Conservation (phyloP, 2,888 invertebrate genomes). For the Melanchra persicariae region DNA sequence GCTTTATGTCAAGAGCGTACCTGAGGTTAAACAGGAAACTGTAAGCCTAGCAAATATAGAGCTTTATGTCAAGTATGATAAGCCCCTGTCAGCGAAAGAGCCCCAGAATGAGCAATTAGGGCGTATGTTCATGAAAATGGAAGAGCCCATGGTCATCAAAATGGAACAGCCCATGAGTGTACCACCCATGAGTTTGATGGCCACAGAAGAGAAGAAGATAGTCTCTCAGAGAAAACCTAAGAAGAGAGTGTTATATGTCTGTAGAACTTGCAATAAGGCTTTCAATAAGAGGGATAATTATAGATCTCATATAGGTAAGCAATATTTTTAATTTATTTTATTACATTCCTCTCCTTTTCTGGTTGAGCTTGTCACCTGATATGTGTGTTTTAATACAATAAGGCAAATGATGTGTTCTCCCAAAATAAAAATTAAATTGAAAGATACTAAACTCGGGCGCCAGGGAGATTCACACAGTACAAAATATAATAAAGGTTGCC, state of each 20-base stretch:
- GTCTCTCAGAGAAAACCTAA: conserved; percentile 66
- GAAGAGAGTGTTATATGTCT: conserved; percentile 76
- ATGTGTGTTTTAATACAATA: no score
- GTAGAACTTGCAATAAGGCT: conserved; percentile 82
- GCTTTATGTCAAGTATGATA: conserved; percentile 68
- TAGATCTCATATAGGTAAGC: conserved; percentile 85
- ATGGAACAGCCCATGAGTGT: conserved; percentile 14
- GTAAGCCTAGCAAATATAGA: conserved; percentile 44
- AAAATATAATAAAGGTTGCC: no score
- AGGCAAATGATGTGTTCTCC: no score
- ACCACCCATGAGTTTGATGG: background rate
- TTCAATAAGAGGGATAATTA: conserved; percentile 85
- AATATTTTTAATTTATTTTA: background rate
- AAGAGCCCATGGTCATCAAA: conserved; percentile 29
- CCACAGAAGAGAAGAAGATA: conserved; percentile 23
- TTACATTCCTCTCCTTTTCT: no score
- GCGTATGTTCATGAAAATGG: conserved; percentile 22
- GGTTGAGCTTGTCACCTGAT: no score
- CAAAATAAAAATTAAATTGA: no score
- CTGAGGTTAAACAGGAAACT: conserved; percentile 30
- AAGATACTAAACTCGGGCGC: no score
- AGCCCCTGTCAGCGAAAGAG: conserved; percentile 27
- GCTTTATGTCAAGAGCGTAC: conserved; percentile 55
- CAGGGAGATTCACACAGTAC: no score
- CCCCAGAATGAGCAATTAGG: background rate